Conservation (phyloP, 1,140 invertebrate species). For the Archivesica marissinica region DNA sequence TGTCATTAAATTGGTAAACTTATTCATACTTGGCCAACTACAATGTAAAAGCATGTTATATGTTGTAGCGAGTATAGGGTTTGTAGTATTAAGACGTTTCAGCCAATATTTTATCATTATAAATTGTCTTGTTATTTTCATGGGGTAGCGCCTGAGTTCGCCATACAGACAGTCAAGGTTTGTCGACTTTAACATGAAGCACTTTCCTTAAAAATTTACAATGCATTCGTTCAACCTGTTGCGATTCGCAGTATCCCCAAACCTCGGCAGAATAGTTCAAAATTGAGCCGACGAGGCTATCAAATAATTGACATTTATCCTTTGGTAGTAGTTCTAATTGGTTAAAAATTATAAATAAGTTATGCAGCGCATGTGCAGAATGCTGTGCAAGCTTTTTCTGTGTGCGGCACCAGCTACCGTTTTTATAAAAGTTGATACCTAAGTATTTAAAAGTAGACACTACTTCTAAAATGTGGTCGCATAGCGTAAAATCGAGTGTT, state of each 20-base stretch:
- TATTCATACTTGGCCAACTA: too few species aligned
- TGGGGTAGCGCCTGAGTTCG: background rate
- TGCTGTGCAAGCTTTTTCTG: slow-evolving; percentile 28
- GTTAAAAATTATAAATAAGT: background rate
- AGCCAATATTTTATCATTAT: too few species aligned
- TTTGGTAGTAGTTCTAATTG: too few species aligned
- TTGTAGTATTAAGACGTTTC: too few species aligned
- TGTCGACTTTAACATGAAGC: slow-evolving; percentile 21
- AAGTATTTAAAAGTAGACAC: slow-evolving; percentile 30
- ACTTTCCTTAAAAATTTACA: slow-evolving; percentile 33
- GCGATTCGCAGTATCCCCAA: background rate
- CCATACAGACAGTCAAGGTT: slow-evolving; percentile 38
- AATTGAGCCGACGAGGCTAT: slow-evolving; percentile 17
- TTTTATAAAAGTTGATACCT: slow-evolving; percentile 20
- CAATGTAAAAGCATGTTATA: too few species aligned
- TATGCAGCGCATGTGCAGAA: slow-evolving; percentile 2
- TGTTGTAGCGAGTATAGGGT: too few species aligned
- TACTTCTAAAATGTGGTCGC: background rate
- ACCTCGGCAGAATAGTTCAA: slow-evolving; percentile 26
- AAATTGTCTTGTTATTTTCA: too few species aligned
- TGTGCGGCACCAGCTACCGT: too few species aligned
- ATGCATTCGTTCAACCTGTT: slow-evolving; percentile 13
- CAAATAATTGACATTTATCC: background rate
- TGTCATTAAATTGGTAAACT: too few species aligned
- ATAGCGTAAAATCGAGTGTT: background rate